Percentiles rank a stretch among this genome's conserved stretches.
Evolutionary conservation across 2,888 invertebrate species (phyloP).

Genomic region (Girardia tigrina): DNA sequence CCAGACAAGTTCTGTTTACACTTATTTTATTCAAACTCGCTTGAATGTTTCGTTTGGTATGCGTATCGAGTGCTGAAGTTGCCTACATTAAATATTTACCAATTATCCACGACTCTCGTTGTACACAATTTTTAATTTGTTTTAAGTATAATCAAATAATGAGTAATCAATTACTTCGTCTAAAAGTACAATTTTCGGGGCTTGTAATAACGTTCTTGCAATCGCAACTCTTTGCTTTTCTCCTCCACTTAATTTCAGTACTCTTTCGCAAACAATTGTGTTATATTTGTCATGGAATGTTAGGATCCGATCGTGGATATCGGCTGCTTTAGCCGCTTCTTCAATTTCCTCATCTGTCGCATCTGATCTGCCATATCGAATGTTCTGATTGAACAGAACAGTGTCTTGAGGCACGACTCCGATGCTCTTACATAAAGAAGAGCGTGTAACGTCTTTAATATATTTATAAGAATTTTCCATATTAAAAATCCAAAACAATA

Average conservation of each 20-base stretch:
- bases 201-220: conserved; percentile 78
- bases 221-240: conserved; percentile 95
- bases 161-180: conserved; percentile 66
- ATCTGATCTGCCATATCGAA: conserved; percentile 71
- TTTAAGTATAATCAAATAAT: too few species aligned
- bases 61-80: conserved; percentile 75
- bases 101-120: too few species aligned
- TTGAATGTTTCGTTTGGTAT: conserved; percentile 79
- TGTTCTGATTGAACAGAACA: conserved; percentile 78
- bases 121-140: too few species aligned
- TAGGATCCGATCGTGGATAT: conserved; percentile 77
- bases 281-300: conserved; percentile 67
- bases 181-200: conserved; percentile 72
- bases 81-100: too few species aligned
- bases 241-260: conserved; percentile 81
- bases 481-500: too few species aligned
- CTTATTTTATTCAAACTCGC: conserved; percentile 62
- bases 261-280: conserved; percentile 71
- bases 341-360: conserved; percentile 68
- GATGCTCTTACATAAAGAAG: conserved; percentile 51
- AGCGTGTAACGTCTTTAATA: conserved; percentile 50
- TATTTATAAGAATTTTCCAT: too few species aligned
- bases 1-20: conserved; percentile 72
- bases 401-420: conserved; percentile 62
- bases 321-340: conserved; percentile 74